phyloP scores from a whole-genome alignment of 2,888 invertebrate genomes.

The Shargacucullia verbasci region DNA sequence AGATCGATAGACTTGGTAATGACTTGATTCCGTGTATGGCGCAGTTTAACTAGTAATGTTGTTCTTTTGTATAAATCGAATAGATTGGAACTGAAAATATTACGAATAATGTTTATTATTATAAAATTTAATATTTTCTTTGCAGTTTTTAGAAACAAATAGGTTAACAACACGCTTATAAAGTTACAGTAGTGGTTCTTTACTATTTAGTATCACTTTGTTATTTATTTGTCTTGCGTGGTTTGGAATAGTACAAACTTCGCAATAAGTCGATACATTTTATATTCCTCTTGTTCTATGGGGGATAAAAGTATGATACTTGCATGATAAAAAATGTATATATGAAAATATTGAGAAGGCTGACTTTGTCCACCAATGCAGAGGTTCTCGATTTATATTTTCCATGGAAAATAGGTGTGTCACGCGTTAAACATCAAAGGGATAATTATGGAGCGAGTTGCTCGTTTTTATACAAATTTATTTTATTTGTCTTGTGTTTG shows the following conservation, averaged over 20 bases:
- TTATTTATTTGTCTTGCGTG: conserved; percentile 20
- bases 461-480: conserved; percentile 63
- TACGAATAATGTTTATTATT: conserved; percentile 6
- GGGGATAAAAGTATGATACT: conserved; percentile 19
- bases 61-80: conserved; percentile 36
- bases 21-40: conserved; percentile 51
- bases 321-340: conserved; percentile 38
- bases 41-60: conserved; percentile 26
- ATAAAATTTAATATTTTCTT: conserved; percentile 13
- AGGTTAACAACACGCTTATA: conserved; percentile 15
- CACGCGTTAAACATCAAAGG: conserved; percentile 70
- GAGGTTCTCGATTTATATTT: conserved; percentile 57
- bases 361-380: conserved; percentile 50
- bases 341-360: conserved; percentile 31
- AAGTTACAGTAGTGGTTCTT: conserved; percentile 8
- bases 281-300: conserved; percentile 26
- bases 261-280: conserved; percentile 29
- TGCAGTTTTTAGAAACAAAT: conserved; percentile 5
- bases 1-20: conserved; percentile 57
- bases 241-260: conserved; percentile 11
- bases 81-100: conserved; percentile 27
- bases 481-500: conserved; percentile 30
- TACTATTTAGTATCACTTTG: background rate
- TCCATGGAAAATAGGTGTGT: conserved; percentile 63
- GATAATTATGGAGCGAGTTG: conserved; percentile 65